Percentiles rank a stretch among this genome's conserved stretches.
phyloP scores from a whole-genome alignment of 2,113 vertebrate genomes.

The Sebastes fasciatus region DNA sequence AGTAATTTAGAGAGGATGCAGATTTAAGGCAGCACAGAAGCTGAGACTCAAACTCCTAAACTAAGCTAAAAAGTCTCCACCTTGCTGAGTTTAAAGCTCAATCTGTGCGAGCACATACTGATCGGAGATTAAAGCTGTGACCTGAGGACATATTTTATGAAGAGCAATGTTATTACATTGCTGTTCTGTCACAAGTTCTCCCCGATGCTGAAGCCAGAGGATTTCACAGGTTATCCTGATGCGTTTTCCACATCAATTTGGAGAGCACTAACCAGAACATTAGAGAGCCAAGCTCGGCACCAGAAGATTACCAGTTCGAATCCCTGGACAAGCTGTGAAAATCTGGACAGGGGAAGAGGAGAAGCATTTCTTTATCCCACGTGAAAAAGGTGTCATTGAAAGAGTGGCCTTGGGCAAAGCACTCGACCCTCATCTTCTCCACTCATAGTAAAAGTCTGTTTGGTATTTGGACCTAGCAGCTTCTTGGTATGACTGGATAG shows the following conservation, averaged over 20 bases:
- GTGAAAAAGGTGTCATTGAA: slow-evolving; percentile 45
- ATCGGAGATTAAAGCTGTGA: slow-evolving; percentile 56
- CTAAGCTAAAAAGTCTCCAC: slow-evolving; percentile 46
- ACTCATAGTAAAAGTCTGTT: slow-evolving; percentile 37
- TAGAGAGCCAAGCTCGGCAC: slow-evolving; percentile 34
- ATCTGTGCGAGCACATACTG: slow-evolving; percentile 37
- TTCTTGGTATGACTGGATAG: slow-evolving; percentile 24
- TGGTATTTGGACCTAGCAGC: slow-evolving; percentile 39
- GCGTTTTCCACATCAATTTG: slow-evolving; percentile 40
- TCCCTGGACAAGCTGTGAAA: slow-evolving; percentile 49
- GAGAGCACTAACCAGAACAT: slow-evolving; percentile 52
- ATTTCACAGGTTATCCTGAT: slow-evolving; percentile 54
- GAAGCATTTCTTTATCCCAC: slow-evolving; percentile 46
- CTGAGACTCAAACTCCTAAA: slow-evolving; percentile 38
- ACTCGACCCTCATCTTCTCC: slow-evolving; percentile 49
- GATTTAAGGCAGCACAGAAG: slow-evolving; percentile 18
- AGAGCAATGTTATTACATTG: slow-evolving; percentile 65
- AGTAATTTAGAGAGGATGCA: slow-evolving; percentile 28
- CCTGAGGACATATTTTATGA: slow-evolving; percentile 60
- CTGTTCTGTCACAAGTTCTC: slow-evolving; percentile 49
- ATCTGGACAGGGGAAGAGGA: slow-evolving; percentile 24
- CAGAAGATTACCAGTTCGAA: slow-evolving; percentile 51
- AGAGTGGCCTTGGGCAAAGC: slow-evolving; percentile 40
- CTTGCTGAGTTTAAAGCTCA: slow-evolving; percentile 50
- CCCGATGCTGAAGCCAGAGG: slow-evolving; percentile 38